Conservation (phyloP, 2,113 vertebrate genomes). For the Hippolais icterina region DNA sequence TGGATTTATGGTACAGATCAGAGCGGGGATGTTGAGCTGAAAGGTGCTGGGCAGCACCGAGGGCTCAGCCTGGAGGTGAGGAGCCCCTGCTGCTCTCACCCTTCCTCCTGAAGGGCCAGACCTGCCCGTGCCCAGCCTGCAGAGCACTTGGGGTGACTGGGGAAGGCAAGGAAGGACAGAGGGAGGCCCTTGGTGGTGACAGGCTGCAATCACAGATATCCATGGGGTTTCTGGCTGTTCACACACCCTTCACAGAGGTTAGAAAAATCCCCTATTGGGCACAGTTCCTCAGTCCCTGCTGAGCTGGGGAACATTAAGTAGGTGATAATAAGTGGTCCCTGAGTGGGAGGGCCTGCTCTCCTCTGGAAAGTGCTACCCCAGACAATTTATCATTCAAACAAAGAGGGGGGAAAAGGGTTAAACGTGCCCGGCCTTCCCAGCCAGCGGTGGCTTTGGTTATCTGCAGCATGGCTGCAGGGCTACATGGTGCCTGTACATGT, state of each 20-base stretch:
- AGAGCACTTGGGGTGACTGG: background rate
- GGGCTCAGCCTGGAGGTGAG: background rate
- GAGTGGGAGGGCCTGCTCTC: background rate
- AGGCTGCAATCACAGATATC: background rate
- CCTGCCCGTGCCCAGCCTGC: background rate
- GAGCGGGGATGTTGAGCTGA: background rate
- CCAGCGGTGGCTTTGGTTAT: constrained; percentile 28
- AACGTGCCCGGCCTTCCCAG: background rate
- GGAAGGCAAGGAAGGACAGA: background rate
- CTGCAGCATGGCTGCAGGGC: constrained; percentile 18
- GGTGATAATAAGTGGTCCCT: constrained; percentile 40
- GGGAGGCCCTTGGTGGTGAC: background rate
- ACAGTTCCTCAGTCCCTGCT: background rate
- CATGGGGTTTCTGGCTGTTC: background rate
- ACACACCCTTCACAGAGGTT: background rate
- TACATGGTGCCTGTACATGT: constrained; percentile 38
- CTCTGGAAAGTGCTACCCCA: background rate
- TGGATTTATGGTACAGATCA: accelerated
- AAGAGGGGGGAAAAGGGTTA: constrained; percentile 8
- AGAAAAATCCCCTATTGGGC: background rate
- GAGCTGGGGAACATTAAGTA: constrained; percentile 58
- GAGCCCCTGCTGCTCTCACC: background rate
- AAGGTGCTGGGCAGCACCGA: background rate
- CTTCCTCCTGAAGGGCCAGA: background rate
- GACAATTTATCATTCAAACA: constrained; percentile 36